Conservation (phyloP, 2,113 vertebrate genomes). For the Seriola aureovittata region DNA sequence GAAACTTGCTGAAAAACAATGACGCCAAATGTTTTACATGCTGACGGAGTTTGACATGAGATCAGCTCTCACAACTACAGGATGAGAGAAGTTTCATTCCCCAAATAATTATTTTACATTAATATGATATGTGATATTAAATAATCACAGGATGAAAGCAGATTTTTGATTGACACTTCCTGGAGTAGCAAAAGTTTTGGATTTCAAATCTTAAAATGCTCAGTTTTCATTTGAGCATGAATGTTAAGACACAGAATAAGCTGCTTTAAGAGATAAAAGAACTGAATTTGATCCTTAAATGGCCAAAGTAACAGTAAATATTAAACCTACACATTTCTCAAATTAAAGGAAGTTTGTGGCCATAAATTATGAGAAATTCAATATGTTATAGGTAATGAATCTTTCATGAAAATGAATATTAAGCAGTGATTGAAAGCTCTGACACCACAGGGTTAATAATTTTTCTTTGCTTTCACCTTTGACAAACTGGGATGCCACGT, state of each 20-base stretch:
- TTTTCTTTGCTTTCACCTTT: neutral
- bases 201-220: neutral
- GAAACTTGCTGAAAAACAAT: neutral
- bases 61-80: neutral
- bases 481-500: too few relatives aligned
- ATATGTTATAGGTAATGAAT: too few relatives aligned
- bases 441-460: too few relatives aligned
- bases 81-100: neutral
- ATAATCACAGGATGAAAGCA: neutral
- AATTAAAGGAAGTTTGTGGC: neutral
- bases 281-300: too few relatives aligned
- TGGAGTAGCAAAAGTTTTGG: neutral
- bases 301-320: too few relatives aligned
- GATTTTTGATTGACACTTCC: neutral
- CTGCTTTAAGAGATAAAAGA: neutral
- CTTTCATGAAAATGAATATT: too few relatives aligned
- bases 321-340: neutral
- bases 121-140: neutral
- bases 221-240: neutral
- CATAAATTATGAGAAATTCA: neutral
- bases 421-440: too few relatives aligned
- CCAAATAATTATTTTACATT: neutral
- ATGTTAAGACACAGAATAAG: neutral
- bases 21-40: neutral
- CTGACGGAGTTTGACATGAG: neutral